Evolutionary conservation across 1,140 invertebrate species (phyloP), one percentile per base, ranked within the genome.

Genomic region (Drosophila arizonae): DNA sequence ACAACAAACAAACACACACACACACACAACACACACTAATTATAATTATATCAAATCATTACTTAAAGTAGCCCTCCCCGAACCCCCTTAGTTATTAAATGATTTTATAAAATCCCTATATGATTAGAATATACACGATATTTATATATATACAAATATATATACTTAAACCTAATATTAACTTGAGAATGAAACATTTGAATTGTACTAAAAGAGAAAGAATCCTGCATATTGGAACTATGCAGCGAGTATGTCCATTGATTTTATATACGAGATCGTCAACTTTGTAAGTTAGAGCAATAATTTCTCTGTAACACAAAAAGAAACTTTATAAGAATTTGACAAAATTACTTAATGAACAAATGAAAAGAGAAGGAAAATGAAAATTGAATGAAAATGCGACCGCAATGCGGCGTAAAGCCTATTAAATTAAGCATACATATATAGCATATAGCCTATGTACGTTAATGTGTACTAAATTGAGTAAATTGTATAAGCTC

Each of bases 391-490:
- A 66, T 33, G 50, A 45, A 80, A 62, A 51, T 77, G 63, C 66
- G 75, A 70, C 43, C 80, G 68, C 62, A 72, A 65, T 65, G 61
- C 65, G 61, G 60, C 60, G 66, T 55, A 58, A 75, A 24, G 81
- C 81, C 81, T 85, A 85, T 85, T 85, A 85, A 81, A 77, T 79
- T 85, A 85, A 85, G 81, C 72, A 81, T 43, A 43, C n/a, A 43
- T 46, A 15, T 46, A 46, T 46, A 46, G 15, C 17, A 46, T 76
- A 54, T 82, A 78, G 72, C 43, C 63, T 82, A 72, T 77, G 70
- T 72, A 67, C 63, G 65, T 56, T 43, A 54, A 72, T 68, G 57
- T 69, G 65, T 69, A 74, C 66, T 74, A 74, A 74, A 64, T 62
- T 64, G 72, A 71, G 60, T 84, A 64, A 78, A 81, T 77, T 81